These are phyloP conservation scores for Crotophaga sulcirostris DNA, from an alignment of 2,113 vertebrate genomes.

Conservation along the genomic window DNA sequence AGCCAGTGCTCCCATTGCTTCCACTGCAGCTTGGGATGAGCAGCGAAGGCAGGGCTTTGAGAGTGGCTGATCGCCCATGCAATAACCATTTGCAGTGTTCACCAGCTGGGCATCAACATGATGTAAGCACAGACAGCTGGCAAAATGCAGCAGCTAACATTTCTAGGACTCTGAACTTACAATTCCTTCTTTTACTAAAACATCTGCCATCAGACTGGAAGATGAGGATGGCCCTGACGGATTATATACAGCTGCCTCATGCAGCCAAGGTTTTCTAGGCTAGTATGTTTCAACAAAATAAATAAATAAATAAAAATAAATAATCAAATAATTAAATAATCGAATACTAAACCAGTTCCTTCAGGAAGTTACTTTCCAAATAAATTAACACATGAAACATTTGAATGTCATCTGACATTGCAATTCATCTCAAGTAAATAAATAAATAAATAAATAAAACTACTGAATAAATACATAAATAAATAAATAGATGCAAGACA, in stretches of 20 bases:
- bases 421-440: background rate
- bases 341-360: background rate
- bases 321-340: background rate
- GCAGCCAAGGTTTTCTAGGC: background rate
- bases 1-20: background rate
- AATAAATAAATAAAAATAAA: background rate
- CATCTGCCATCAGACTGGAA: background rate
- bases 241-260: background rate
- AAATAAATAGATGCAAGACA: background rate
- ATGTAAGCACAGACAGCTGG: background rate
- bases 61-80: background rate
- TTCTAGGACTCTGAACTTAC: background rate
- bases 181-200: background rate
- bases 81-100: background rate
- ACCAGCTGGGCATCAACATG: background rate
- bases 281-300: background rate
- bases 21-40: background rate
- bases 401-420: background rate
- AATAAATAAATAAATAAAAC: background rate
- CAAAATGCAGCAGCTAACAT: background rate
- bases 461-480: too few relatives aligned
- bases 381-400: background rate
- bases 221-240: background rate
- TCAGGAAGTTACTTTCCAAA: background rate
- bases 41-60: background rate